These are phyloP conservation scores for Cotesia chilonis DNA, from an alignment of 1,140 invertebrate species.

Conservation along the genomic window DNA sequence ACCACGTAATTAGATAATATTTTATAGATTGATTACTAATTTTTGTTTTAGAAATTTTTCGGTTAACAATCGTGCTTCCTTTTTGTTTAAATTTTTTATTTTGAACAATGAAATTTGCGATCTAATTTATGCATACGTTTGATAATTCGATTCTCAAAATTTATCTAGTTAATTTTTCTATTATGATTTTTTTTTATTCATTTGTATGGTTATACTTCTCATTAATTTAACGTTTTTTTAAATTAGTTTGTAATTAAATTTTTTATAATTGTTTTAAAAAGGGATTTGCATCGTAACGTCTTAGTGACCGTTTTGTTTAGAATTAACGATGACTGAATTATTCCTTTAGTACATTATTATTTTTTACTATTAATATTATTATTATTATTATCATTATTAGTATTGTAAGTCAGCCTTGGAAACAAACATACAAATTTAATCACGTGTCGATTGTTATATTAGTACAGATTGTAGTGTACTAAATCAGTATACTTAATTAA, in stretches of 20 bases:
- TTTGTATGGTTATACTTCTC: neutral
- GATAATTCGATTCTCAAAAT: neutral
- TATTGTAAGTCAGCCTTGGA: neutral
- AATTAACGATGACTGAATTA: slow-evolving; percentile 9
- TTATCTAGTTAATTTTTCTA: neutral
- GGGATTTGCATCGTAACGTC: neutral
- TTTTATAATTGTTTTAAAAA: slow-evolving; percentile 18
- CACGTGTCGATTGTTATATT: too few relatives aligned
- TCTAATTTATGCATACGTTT: neutral
- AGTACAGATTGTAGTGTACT: too few relatives aligned
- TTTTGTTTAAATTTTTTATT: neutral
- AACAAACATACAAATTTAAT: neutral
- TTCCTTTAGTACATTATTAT: slow-evolving; percentile 3
- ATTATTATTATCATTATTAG: neutral
- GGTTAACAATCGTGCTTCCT: too few relatives aligned
- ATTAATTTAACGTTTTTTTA: neutral
- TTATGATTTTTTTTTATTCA: neutral
- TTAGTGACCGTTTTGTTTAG: neutral
- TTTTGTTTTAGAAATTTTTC: too few relatives aligned
- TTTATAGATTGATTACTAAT: too few relatives aligned
- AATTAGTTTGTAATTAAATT: slow-evolving; percentile 8
- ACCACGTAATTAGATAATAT: too few relatives aligned
- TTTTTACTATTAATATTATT: neutral
- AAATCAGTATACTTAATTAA: too few relatives aligned
- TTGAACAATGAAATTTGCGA: neutral